phyloP scores from a whole-genome alignment of 37 sponge, comb jelly and placozoan genomes.

The Beroe forskalii region DNA sequence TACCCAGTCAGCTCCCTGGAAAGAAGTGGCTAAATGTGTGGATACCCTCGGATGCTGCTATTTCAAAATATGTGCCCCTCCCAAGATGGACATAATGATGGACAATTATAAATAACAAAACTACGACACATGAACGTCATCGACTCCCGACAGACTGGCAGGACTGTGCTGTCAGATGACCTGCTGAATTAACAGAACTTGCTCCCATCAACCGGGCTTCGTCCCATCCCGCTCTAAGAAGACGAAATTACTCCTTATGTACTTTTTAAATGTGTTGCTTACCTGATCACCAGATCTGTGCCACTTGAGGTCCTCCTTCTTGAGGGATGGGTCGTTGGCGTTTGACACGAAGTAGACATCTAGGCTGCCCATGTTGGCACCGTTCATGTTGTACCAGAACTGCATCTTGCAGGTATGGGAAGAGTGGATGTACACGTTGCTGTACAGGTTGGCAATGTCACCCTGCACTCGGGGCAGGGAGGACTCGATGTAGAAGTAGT shows the following conservation, averaged over 20 bases:
- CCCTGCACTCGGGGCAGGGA: constrained; percentile 58
- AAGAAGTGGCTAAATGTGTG: background rate
- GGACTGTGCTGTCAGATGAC: too few species aligned
- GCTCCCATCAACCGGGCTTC: too few species aligned
- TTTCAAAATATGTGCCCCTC: too few species aligned
- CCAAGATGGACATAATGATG: too few species aligned
- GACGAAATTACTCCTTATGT: too few species aligned
- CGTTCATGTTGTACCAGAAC: constrained; percentile 71
- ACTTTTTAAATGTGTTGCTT: too few species aligned
- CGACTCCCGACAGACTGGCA: background rate
- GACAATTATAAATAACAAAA: too few species aligned
- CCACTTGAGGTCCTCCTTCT: constrained; percentile 9
- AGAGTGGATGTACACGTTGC: constrained; percentile 46
- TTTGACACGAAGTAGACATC: constrained; percentile 55
- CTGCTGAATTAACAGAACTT: too few species aligned
- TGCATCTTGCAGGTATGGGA: constrained; percentile 64
- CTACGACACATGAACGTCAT: background rate
- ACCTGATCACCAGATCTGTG: constrained; percentile 46
- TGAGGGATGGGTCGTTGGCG: background rate
- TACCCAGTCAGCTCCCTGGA: constrained; percentile 59
- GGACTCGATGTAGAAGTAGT: constrained; percentile 69
- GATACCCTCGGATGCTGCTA: too few species aligned
- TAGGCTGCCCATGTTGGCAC: constrained; percentile 53
- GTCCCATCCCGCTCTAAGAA: too few species aligned
- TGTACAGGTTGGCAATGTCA: constrained; percentile 47